Evolutionary conservation across 2,797 vertebrate genomes (phyloP).

Genomic region (Epinephelus coioides): DNA sequence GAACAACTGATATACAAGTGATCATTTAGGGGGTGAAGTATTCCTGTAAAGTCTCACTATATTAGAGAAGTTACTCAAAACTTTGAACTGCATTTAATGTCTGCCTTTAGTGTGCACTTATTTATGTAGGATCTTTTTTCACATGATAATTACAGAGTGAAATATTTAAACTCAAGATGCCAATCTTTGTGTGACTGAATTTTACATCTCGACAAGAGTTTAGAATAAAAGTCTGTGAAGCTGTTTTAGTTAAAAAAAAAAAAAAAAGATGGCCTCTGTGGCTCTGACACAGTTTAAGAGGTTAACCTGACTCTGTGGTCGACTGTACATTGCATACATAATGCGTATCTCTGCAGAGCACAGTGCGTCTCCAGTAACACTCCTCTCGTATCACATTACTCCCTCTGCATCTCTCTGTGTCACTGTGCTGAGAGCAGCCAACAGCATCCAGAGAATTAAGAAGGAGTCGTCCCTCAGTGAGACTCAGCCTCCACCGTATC

Average conservation of each 20-base stretch:
- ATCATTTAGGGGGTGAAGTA: no score
- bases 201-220: background rate
- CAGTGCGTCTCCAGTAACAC: constrained; percentile 30
- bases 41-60: no score
- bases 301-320: constrained; percentile 17
- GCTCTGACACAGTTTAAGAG: constrained; percentile 14
- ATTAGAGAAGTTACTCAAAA: no score
- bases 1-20: no score
- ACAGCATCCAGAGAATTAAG: constrained; percentile 93
- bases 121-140: no score
- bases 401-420: constrained; percentile 17
- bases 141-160: background rate
- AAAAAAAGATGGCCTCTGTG: background rate
- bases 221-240: background rate
- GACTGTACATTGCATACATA: constrained; percentile 13
- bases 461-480: constrained; percentile 90
- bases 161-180: background rate
- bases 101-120: no score
- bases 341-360: constrained; percentile 7
- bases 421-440: constrained; percentile 79
- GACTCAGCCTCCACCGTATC: constrained; percentile 93
- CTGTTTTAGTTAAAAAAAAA: background rate
- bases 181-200: background rate
- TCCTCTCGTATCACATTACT: constrained; percentile 31
- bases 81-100: no score